Base-by-base conservation (phyloP, 2,888 invertebrate species). In the Cephus pulcher region DNA sequence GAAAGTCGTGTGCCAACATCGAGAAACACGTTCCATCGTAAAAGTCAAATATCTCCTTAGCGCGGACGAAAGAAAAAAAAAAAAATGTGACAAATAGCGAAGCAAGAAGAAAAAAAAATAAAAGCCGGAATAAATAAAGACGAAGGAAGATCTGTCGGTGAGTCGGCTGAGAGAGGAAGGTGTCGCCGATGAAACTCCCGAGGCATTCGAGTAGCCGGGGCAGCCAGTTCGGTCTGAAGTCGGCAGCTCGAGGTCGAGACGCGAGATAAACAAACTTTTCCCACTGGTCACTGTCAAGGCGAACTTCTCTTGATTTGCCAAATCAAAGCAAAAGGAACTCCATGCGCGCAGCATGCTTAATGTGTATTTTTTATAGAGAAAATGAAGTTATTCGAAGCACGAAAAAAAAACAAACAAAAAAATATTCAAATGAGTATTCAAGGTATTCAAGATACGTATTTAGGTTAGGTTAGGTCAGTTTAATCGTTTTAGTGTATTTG, bases 251-350 rank as follows among this genome's bases (percentile, higher is more conserved):
- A 69, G 77, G 77, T 73, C 77, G 77, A 79, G 69, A 73, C 40
- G 32, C 56, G 35, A 40, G 32, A 23, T 56, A 37, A 56, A 23
- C 34, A 32, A 35, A 77, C 35, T 32, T 79, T 79, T 77, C 75
- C 75, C 56, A 40, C 32, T 76, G 74, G 75, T 76, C 80, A 80
- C 56, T 78, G 80, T 76, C 78, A 80, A 80, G 80, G 80, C 70
- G 37, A 23, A 56, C 40, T 23, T 56, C 23, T 56, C 40, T 56
- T 56, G 40, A 56, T 23, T 6, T 23, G 6, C 6, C 23, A 23
- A 56, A 23, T 56, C 40, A 2, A 56, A 56, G 40, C 9, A 56
- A 56, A 56, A 56, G 40, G 9, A 56, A 56, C 9, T 56, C 40
- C 6, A 9, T 23, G 40, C 15, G 15, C 40, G 40, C 40, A 40